phyloP scores from a whole-genome alignment of 2,113 vertebrate genomes.

The Murina feae region DNA sequence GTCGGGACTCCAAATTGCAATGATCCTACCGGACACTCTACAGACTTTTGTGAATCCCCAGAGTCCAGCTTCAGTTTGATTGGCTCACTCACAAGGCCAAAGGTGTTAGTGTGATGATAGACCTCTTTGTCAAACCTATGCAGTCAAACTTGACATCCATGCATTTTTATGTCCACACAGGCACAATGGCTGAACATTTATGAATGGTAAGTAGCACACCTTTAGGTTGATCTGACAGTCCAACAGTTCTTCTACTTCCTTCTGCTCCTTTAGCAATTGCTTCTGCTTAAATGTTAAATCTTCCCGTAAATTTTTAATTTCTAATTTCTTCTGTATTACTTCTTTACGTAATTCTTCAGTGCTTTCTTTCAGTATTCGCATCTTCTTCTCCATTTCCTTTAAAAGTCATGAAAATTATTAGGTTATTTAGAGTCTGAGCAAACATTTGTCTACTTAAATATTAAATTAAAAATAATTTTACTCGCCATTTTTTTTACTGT shows the following conservation, averaged over 20 bases:
- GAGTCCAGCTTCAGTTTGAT: neutral
- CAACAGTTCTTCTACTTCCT: slow-evolving; percentile 82
- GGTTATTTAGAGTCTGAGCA: neutral
- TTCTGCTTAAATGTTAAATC: slow-evolving; percentile 81
- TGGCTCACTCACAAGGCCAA: neutral
- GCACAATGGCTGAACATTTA: neutral
- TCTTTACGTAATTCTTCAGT: slow-evolving; percentile 89
- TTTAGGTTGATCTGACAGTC: slow-evolving; percentile 82
- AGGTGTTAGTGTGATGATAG: neutral
- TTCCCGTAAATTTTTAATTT: slow-evolving; percentile 87
- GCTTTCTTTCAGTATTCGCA: slow-evolving; percentile 82
- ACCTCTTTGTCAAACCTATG: neutral
- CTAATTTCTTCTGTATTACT: slow-evolving; percentile 83
- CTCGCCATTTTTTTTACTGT: neutral
- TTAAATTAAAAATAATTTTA: neutral
- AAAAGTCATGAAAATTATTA: slow-evolving; percentile 50
- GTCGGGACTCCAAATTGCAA: neutral
- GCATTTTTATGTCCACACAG: neutral
- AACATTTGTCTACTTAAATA: neutral
- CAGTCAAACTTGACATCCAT: neutral
- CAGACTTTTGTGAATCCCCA: neutral
- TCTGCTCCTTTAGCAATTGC: slow-evolving; percentile 80
- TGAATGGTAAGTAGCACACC: slow-evolving; percentile 73
- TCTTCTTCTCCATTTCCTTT: slow-evolving; percentile 84
- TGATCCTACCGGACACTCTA: neutral